phyloP scores from a whole-genome alignment of 2,888 invertebrate species.

The Platynereis dumerilii region DNA sequence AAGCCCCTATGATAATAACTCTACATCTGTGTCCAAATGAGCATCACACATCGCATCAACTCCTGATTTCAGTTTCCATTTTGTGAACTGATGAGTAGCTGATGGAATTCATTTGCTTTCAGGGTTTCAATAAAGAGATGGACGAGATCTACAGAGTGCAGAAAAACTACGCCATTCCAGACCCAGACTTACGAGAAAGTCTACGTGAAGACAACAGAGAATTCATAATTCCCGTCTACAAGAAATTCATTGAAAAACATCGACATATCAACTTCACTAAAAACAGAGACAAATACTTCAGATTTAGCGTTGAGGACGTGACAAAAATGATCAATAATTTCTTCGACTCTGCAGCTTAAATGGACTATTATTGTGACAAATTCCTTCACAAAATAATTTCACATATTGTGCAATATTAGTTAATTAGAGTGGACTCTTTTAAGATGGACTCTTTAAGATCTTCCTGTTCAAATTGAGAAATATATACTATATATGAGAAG shows the following conservation, averaged over 20 bases:
- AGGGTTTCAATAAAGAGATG: conserved; percentile 96
- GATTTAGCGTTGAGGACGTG: conserved; percentile 85
- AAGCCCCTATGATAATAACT: not conserved
- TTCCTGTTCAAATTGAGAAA: too few relatives aligned
- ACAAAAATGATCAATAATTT: conserved; percentile 84
- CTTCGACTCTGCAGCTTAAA: conserved; percentile 85
- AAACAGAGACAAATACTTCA: conserved; percentile 91
- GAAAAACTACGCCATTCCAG: conserved; percentile 90
- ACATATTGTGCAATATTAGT: too few relatives aligned
- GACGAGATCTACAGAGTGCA: conserved; percentile 87
- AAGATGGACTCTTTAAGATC: too few relatives aligned
- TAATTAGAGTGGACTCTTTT: too few relatives aligned
- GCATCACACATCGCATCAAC: conserved; percentile 29
- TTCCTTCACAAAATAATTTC: not conserved
- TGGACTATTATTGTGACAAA: not conserved
- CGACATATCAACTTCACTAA: conserved; percentile 84
- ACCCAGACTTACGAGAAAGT: conserved; percentile 84
- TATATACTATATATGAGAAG: too few relatives aligned
- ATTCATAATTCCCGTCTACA: conserved; percentile 84
- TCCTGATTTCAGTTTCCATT: conserved; percentile 32
- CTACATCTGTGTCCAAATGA: not conserved
- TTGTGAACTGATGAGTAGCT: not conserved
- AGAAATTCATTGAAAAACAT: conserved; percentile 58
- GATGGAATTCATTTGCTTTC: not conserved
- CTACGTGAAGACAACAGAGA: conserved; percentile 90